phyloP scores from a whole-genome alignment of 2,113 vertebrate genomes.

The Hemiprocne comata region DNA sequence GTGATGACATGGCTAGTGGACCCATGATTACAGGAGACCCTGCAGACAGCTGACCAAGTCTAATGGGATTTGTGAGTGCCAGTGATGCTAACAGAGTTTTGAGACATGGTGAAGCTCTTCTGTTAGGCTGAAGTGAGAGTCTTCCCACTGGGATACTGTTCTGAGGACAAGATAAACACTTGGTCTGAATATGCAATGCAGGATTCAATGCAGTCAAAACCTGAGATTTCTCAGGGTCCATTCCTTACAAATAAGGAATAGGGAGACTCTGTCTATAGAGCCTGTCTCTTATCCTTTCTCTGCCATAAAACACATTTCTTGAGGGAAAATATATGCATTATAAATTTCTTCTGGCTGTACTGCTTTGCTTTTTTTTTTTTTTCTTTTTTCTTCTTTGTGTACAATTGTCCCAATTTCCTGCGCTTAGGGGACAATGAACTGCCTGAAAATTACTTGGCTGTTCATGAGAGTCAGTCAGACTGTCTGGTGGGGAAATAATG shows the following conservation, averaged over 20 bases:
- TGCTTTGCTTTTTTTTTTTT: not conserved
- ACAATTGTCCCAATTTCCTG: not conserved
- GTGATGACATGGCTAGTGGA: rapidly evolving
- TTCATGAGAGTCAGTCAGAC: not conserved
- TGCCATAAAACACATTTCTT: not conserved
- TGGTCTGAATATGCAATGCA: not conserved
- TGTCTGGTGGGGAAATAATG: not conserved
- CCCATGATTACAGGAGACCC: not conserved
- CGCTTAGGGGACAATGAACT: not conserved
- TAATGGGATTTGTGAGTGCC: not conserved
- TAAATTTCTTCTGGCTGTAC: not conserved
- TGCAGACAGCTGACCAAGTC: not conserved
- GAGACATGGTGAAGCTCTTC: not conserved
- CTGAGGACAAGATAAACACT: not conserved
- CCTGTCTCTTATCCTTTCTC: not conserved
- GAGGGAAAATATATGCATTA: constrained; percentile 6
- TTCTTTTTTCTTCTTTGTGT: not conserved
- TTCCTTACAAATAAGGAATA: not conserved
- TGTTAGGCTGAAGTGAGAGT: not conserved
- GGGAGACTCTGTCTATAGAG: not conserved
- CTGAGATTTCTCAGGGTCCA: not conserved
- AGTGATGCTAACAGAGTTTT: not conserved
- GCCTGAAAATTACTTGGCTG: constrained; percentile 6
- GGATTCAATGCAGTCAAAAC: not conserved
- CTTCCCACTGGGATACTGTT: not conserved